Evolutionary conservation across 2,113 vertebrate genomes (phyloP).

Genomic region (Rhea americana): DNA sequence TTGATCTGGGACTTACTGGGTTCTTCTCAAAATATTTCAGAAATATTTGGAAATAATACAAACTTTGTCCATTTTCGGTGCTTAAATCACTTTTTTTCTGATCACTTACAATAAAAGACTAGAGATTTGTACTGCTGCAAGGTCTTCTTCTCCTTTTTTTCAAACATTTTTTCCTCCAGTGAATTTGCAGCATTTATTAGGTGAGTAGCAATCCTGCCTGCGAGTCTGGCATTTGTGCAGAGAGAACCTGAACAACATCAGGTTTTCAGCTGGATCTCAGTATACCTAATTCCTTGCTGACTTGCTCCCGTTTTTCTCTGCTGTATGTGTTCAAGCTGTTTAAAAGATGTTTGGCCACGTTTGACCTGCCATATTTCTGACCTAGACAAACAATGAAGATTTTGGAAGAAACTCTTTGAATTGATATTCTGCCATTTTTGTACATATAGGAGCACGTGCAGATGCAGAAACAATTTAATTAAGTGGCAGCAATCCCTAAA

Average conservation of each 20-base stretch:
- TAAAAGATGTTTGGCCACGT: neutral
- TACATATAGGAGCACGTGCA: neutral
- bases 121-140: neutral
- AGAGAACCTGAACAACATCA: neutral
- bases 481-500: neutral
- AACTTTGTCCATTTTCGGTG: neutral
- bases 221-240: neutral
- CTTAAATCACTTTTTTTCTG: neutral
- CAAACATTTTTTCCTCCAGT: neutral
- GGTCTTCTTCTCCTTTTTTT: neutral
- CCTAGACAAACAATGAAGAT: neutral
- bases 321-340: neutral
- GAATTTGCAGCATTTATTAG: neutral
- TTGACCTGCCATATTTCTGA: neutral
- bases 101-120: neutral
- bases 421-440: neutral
- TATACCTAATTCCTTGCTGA: neutral
- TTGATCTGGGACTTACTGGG: neutral
- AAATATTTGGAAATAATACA: neutral
- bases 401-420: neutral
- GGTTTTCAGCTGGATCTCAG: neutral
- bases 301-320: neutral
- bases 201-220: neutral
- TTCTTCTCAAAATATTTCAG: neutral
- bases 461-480: neutral